Evolutionary conservation across 2,888 invertebrate species (phyloP), one percentile per base, ranked within the genome.

Genomic region (Carcina quercana): DNA sequence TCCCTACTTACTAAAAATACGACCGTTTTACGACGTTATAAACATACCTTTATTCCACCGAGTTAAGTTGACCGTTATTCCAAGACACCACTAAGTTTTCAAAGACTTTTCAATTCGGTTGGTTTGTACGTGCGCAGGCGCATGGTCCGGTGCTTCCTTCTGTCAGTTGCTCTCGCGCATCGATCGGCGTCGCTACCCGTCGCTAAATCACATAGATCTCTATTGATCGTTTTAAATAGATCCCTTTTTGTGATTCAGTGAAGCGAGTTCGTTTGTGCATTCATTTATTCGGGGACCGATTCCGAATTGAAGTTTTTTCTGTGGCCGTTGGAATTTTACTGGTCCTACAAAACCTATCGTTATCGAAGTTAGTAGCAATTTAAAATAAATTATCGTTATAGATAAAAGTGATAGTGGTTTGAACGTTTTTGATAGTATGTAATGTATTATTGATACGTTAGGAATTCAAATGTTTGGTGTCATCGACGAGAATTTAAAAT

Each of bases 91-190:
- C 22, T 22, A 40, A 33, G 35, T 36, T 8, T 20, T 13, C 3
- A 25, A 37, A 31, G 54, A 5, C 12, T 12, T 59, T 59, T 60
- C 2, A 60, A 74, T 31, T 60, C 37, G 45, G 60, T 40, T 59
- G 69, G 50, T 24, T 64, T 48, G 57, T 47, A 58, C 44, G 24
- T 60, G 76, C 79, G 78, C 82, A 45, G 56, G 71, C 80, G 79
- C 79, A 78, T 63, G 68, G 58, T 42, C 40, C 43, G 58, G 50
- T 58, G 65, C 63, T 60, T 66, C 62, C 47, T 57, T 55, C 60
- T 71, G 78, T 73, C 80, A 80, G 80, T 82, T 65, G 74, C 65
- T 67, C 65, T 66, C 59, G 63, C 53, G 69, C 70, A 73, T 76
- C 70, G 78, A 74, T 70, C 70, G 61, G 50, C 39, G 62, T 38